Evolutionary conservation across 2,888 invertebrate genomes (phyloP).

Genomic region (Lasius platythorax): DNA sequence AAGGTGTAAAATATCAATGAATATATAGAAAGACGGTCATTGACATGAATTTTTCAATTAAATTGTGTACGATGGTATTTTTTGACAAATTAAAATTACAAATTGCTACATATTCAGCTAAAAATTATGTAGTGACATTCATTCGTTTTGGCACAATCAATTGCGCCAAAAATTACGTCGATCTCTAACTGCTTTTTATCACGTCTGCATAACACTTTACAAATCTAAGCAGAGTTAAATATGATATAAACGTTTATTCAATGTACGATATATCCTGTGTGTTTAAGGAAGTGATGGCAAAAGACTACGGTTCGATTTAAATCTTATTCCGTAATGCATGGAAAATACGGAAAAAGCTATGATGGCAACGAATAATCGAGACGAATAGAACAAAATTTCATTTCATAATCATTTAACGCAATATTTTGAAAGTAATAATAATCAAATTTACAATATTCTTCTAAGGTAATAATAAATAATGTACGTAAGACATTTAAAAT

Average conservation of each 20-base stretch:
- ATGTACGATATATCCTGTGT: conserved; percentile 10
- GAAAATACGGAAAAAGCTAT: not conserved
- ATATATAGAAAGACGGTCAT: not conserved
- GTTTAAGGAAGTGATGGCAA: conserved; percentile 1
- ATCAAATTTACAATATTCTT: not conserved
- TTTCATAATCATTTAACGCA: not conserved
- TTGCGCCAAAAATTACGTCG: conserved; percentile 10
- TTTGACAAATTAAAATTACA: conserved; percentile 30
- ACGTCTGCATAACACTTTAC: conserved; percentile 5
- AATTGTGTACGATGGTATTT: not conserved
- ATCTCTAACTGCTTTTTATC: conserved; percentile 26
- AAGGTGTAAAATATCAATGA: not conserved
- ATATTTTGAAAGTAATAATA: not conserved
- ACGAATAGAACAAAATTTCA: conserved; percentile 1
- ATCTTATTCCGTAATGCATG: conserved; percentile 1
- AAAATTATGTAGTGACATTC: conserved; percentile 9
- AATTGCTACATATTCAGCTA: not conserved
- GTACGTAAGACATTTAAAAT: not conserved
- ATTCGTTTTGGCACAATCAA: conserved; percentile 21
- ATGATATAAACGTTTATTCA: conserved; percentile 16
- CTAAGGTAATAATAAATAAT: not conserved
- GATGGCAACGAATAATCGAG: conserved; percentile 23
- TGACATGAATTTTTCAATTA: not conserved
- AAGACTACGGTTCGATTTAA: conserved; percentile 13
- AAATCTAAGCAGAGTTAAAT: conserved; percentile 28